Base-by-base conservation (phyloP, 2,888 invertebrate species). In the Apantesis nais region DNA sequence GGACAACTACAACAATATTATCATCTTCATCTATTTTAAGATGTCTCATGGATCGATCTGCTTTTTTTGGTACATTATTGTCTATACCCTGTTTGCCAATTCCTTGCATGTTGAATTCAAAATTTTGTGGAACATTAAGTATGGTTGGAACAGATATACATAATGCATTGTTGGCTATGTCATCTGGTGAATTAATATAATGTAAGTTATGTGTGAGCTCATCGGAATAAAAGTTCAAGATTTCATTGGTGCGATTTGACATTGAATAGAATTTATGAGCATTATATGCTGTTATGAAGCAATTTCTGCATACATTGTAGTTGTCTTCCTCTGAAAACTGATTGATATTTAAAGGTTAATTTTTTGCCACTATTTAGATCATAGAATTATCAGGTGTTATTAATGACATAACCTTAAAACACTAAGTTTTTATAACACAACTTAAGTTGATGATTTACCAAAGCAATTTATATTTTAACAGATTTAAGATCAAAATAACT, bases 231-330 rank as follows among this genome's bases (percentile, higher is more conserved):
- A 86, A 89, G 16, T 88, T 79, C 0, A 94, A 79, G 5, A 93
- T 82, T 74, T 90, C 88, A 66, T 91, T 82, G 70, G 86, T 92
- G 0, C 83, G 76, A 77, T 87, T 88, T 0, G 88, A 79, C 67
- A 85, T 78, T 11, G 88, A 75, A 72, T 87, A 90, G 74, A 95
- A 94, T 70, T 92, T 91, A 70, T 92, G 92, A 7, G 92, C 90
- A 60, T 82, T 75, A 1, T 88, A 88, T 8, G 93, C 92, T 29
- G 82, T 77, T 34, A 81, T 77, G 62, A 93, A 92, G 71, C 94
- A 95, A 44, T 88, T 83, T 0, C 86, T 72, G 69, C 94, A 95
- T 1, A 92, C 84, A 80, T 86, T 91, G 76, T 85, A 90, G 55
- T 89, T 82, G 16, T 90, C 91, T 3, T 67, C 61, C 12, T 76